These are phyloP conservation scores for Idaea dimidiata DNA, from an alignment of 2,888 invertebrate genomes.

Conservation along the genomic window DNA sequence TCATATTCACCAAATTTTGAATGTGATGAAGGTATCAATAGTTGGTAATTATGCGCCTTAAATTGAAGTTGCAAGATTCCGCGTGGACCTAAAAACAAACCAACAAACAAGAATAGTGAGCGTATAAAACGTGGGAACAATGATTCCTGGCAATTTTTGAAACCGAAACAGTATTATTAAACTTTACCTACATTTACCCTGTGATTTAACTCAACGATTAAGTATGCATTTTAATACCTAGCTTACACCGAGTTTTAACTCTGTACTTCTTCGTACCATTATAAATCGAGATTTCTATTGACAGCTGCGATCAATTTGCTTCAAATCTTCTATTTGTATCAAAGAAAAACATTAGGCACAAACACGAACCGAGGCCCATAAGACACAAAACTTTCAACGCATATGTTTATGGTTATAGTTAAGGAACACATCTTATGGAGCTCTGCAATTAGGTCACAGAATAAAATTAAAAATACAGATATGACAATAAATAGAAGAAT, in stretches of 20 bases:
- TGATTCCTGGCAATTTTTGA: too few species aligned
- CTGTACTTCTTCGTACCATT: background rate
- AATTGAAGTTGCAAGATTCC: too few species aligned
- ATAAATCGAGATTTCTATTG: conserved; percentile 17
- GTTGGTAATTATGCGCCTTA: too few species aligned
- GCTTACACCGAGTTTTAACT: background rate
- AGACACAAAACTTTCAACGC: conserved; percentile 40
- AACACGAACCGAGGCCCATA: conserved; percentile 12
- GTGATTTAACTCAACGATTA: too few species aligned
- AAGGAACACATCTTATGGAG: conserved; percentile 37
- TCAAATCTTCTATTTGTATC: conserved; percentile 17
- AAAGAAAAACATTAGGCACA: conserved; percentile 13
- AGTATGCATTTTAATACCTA: too few species aligned
- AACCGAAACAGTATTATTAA: too few species aligned
- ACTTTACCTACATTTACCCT: too few species aligned
- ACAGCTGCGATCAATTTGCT: conserved; percentile 17
- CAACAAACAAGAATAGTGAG: too few species aligned
- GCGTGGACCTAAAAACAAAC: too few species aligned
- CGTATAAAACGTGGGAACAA: too few species aligned
- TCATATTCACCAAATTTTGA: too few species aligned
- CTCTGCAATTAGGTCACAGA: conserved; percentile 29
- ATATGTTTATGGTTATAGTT: conserved; percentile 45
- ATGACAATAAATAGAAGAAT: background rate
- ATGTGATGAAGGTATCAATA: too few species aligned
- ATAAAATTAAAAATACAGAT: conserved; percentile 12